Percentiles rank a stretch among this genome's conserved stretches.
Conservation (phyloP, 1,140 invertebrate species). For the roundworm (Caenorhabditis elegans) region DNA sequence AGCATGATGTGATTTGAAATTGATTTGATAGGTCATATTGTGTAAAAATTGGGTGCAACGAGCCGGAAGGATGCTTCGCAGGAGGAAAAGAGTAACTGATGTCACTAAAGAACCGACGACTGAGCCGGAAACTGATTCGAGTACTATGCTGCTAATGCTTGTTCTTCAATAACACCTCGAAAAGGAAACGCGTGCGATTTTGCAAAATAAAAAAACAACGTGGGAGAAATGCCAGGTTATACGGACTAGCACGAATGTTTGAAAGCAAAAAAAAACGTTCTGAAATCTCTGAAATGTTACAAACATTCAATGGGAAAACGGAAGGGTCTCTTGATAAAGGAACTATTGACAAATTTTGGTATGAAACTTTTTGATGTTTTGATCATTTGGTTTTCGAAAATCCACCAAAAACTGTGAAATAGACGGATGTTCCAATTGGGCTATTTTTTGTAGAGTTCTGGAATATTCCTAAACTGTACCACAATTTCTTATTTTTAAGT, state of each 20-base stretch:
- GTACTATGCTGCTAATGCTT: slow-evolving; percentile 8
- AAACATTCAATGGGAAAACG: no score
- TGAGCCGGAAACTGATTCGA: slow-evolving; percentile 25
- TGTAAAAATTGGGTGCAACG: not conserved
- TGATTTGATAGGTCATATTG: not conserved
- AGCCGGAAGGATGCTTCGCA: not conserved
- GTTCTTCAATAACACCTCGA: not conserved
- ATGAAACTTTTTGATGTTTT: no score
- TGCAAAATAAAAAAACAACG: slow-evolving; percentile 15
- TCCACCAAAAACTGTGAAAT: no score
- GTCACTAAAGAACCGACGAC: not conserved
- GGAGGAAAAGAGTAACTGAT: not conserved
- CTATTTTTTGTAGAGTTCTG: no score
- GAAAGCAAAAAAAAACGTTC: not conserved
- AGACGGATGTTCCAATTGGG: no score
- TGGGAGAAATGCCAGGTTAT: not conserved
- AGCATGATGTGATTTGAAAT: slow-evolving; percentile 14
- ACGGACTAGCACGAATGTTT: not conserved
- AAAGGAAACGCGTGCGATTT: not conserved
- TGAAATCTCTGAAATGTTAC: not conserved
- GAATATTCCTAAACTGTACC: no score
- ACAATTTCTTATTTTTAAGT: no score
- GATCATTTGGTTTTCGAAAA: no score
- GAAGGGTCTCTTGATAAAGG: no score
- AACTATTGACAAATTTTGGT: no score